phyloP scores from a whole-genome alignment of 2,888 invertebrate genomes.

The Clitarchus hookeri region DNA sequence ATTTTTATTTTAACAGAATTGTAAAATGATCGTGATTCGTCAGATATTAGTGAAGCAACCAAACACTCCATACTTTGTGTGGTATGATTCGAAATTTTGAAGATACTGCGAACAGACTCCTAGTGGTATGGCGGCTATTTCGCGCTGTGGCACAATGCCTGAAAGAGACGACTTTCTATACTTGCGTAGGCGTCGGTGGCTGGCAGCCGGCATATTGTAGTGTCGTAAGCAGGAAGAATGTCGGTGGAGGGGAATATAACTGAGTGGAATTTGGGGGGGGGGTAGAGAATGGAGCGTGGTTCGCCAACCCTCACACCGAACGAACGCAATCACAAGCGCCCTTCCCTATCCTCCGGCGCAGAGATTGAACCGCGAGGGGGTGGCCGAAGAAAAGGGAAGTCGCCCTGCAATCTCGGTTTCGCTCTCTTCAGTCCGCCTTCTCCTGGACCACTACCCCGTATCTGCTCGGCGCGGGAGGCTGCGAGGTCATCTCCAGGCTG shows the following conservation, averaged over 20 bases:
- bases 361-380: not conserved
- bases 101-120: no score
- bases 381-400: not conserved
- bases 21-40: no score
- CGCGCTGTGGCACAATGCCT: no score
- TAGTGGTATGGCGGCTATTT: no score
- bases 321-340: not conserved
- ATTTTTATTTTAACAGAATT: no score
- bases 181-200: not conserved
- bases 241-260: not conserved
- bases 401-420: not conserved
- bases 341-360: not conserved
- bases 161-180: not conserved
- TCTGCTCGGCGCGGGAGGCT: not conserved
- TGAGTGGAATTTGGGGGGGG: not conserved
- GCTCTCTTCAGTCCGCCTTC: not conserved
- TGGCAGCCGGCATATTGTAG: not conserved
- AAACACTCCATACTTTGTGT: no score
- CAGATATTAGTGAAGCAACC: no score
- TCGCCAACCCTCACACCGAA: not conserved
- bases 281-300: not conserved
- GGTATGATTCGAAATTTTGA: no score
- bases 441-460: not conserved
- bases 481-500: not conserved
- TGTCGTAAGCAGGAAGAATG: not conserved